Percentiles rank a stretch among this genome's conserved stretches.
Conservation (phyloP, 2,888 invertebrate genomes). For the Sphaerophoria taeniata region DNA sequence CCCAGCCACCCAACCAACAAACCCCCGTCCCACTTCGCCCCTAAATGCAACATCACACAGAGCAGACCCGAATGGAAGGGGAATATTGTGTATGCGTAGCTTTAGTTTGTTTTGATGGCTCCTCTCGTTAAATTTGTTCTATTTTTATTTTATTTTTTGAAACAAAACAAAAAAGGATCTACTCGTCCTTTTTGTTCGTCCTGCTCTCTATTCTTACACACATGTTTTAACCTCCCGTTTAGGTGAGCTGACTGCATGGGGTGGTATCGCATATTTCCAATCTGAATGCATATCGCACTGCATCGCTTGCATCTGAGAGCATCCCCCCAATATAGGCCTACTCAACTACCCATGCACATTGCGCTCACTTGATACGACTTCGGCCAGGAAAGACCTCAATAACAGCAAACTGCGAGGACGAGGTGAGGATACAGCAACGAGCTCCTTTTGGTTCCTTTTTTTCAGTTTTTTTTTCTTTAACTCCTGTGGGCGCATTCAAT, state of each 20-base stretch:
- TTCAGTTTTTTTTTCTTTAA: slow-evolving; percentile 43
- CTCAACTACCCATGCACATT: slow-evolving; percentile 30
- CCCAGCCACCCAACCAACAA: neutral
- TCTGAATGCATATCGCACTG: slow-evolving; percentile 39
- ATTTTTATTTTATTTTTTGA: slow-evolving; percentile 61
- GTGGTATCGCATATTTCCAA: slow-evolving; percentile 44
- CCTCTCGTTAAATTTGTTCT: slow-evolving; percentile 61
- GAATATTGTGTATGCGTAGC: slow-evolving; percentile 64
- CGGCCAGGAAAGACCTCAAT: slow-evolving; percentile 47
- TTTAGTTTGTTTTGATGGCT: slow-evolving; percentile 70
- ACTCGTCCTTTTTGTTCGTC: neutral
- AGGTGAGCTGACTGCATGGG: slow-evolving; percentile 29
- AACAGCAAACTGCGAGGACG: slow-evolving; percentile 44
- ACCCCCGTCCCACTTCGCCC: neutral
- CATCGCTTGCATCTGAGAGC: slow-evolving; percentile 5
- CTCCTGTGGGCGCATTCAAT: slow-evolving; percentile 74
- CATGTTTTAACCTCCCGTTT: slow-evolving; percentile 20
- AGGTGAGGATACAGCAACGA: slow-evolving; percentile 8
- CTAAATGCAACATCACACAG: slow-evolving; percentile 36
- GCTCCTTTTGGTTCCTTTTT: slow-evolving; percentile 63
- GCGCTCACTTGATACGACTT: neutral
- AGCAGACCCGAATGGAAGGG: neutral
- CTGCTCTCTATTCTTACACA: slow-evolving; percentile 31
- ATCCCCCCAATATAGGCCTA: slow-evolving; percentile 50
- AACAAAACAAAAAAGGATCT: slow-evolving; percentile 7